Conservation (phyloP, 1,140 invertebrate species). For the Danaus plexippus region DNA sequence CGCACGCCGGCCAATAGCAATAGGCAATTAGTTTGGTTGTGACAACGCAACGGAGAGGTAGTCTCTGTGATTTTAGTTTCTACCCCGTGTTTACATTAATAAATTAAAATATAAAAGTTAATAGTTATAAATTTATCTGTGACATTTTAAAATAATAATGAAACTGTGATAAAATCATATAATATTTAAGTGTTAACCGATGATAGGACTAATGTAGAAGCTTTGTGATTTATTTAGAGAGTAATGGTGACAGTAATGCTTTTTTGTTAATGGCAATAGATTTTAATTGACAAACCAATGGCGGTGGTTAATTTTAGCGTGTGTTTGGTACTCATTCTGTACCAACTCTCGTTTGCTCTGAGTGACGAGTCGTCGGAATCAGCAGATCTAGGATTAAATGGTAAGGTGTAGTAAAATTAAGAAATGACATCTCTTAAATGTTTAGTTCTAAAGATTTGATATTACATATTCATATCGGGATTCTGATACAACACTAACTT, state of each 20-base stretch:
- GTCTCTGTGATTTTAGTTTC: slow-evolving; percentile 19
- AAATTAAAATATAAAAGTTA: slow-evolving; percentile 7
- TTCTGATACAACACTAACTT: too few species aligned
- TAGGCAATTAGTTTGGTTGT: slow-evolving; percentile 30
- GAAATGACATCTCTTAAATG: too few species aligned
- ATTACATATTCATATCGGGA: not conserved
- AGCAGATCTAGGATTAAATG: slow-evolving; percentile 46
- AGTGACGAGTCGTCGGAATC: slow-evolving; percentile 53
- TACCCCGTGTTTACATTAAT: slow-evolving; percentile 37
- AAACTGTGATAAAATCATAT: slow-evolving; percentile 2
- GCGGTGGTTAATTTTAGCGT: slow-evolving; percentile 59
- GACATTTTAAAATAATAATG: slow-evolving; percentile 2
- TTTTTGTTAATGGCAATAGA: slow-evolving; percentile 44
- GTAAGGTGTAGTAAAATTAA: slow-evolving; percentile 27
- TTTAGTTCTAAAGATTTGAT: too few species aligned
- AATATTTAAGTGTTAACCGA: slow-evolving; percentile 7
- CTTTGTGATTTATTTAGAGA: slow-evolving; percentile 17
- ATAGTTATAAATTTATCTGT: slow-evolving; percentile 9
- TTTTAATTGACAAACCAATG: slow-evolving; percentile 55
- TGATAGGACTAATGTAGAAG: slow-evolving; percentile 2
- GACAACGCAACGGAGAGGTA: slow-evolving; percentile 7
- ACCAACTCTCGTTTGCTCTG: slow-evolving; percentile 48
- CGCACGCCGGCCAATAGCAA: slow-evolving; percentile 13
- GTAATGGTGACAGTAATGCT: slow-evolving; percentile 47
- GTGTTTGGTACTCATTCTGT: slow-evolving; percentile 55